Percentiles rank a stretch among this genome's conserved stretches.
phyloP scores from a whole-genome alignment of 2,888 invertebrate species.

The Aspidapion aeneum region DNA sequence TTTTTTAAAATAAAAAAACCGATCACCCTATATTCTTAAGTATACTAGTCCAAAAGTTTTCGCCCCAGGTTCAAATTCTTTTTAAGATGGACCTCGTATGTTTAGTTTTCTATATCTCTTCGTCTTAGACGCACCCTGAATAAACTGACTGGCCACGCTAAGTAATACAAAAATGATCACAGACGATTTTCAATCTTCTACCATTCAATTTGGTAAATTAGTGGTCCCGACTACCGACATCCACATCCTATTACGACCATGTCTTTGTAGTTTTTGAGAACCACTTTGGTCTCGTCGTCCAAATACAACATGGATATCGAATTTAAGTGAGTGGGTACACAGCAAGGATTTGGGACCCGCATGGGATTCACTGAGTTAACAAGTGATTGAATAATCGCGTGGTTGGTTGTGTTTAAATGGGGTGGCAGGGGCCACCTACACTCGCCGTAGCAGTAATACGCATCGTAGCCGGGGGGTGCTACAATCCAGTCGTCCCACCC shows the following conservation, averaged over 20 bases:
- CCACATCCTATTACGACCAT: constrained; percentile 99
- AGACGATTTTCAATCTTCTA: neutral
- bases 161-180: constrained; percentile 1
- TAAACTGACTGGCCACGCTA: neutral
- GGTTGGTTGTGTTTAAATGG: constrained; percentile 95
- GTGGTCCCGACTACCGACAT: constrained; percentile 72
- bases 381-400: constrained; percentile 96
- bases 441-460: constrained; percentile 93
- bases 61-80: too few relatives aligned
- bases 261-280: constrained; percentile 97
- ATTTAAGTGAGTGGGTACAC: constrained; percentile 92
- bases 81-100: too few relatives aligned
- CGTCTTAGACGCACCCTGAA: too few relatives aligned
- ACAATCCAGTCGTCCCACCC: constrained; percentile 99
- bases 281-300: constrained; percentile 93
- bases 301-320: constrained; percentile 96
- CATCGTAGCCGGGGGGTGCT: constrained; percentile 93
- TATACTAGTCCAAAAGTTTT: too few relatives aligned
- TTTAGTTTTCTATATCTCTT: too few relatives aligned
- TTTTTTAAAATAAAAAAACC: too few relatives aligned
- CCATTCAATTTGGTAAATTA: neutral
- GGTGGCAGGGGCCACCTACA: constrained; percentile 93
- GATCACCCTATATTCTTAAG: too few relatives aligned
- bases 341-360: constrained; percentile 91
- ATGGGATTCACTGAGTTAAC: constrained; percentile 91